These are phyloP conservation scores for Galendromus occidentalis DNA, from an alignment of 1,140 invertebrate species.

Conservation along the genomic window DNA sequence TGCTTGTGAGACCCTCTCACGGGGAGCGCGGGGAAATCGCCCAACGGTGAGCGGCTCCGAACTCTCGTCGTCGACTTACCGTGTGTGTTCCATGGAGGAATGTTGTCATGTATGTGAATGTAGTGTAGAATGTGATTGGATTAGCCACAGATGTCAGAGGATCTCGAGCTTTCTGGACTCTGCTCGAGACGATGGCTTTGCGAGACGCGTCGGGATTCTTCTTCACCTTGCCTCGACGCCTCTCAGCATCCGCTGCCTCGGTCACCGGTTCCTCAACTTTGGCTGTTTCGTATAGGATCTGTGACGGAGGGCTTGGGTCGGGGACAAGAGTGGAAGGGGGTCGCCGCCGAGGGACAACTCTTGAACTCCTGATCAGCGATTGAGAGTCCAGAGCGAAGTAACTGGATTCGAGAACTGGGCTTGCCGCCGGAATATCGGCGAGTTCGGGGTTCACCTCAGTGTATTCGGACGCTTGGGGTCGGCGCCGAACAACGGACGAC, in stretches of 20 bases:
- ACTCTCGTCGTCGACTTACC: background rate
- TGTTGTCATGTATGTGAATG: background rate
- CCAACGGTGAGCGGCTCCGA: too few species aligned
- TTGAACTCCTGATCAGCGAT: background rate
- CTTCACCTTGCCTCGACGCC: background rate
- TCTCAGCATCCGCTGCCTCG: background rate
- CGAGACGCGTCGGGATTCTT: background rate
- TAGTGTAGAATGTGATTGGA: constrained; percentile 3
- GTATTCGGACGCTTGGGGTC: background rate
- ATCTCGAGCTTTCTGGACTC: background rate
- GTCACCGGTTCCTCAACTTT: background rate
- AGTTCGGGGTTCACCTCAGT: background rate
- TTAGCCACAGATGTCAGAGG: background rate
- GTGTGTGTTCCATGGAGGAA: constrained; percentile 7
- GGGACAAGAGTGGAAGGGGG: background rate
- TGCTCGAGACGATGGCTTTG: background rate
- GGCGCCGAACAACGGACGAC: background rate
- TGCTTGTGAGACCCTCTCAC: too few species aligned
- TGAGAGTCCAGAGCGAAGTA: background rate
- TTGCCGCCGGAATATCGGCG: background rate
- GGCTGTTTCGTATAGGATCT: background rate
- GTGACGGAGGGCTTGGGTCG: background rate
- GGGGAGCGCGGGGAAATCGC: too few species aligned
- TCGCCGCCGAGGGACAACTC: background rate
- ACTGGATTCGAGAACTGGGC: background rate